These are phyloP conservation scores for Tyrannus savana DNA, from an alignment of 2,113 vertebrate species.

Conservation along the genomic window DNA sequence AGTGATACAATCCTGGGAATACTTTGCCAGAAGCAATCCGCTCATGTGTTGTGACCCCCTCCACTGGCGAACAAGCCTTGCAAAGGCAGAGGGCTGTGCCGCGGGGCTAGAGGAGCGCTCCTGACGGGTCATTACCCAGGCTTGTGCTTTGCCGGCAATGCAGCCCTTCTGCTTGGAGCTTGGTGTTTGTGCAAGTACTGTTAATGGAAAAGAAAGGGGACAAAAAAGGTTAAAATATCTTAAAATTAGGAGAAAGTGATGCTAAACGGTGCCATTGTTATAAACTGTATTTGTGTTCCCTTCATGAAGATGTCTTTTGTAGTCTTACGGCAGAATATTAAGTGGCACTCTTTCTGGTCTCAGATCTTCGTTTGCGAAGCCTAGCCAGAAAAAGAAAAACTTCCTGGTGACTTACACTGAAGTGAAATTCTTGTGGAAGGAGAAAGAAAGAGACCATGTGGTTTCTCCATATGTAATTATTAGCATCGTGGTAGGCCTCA, in stretches of 20 bases:
- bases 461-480: background rate
- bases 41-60: background rate
- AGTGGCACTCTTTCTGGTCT: background rate
- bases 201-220: background rate
- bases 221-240: background rate
- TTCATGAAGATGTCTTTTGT: background rate
- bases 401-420: background rate
- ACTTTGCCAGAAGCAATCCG: background rate
- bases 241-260: background rate
- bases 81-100: background rate
- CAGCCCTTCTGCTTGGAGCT: background rate
- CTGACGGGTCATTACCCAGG: rapidly evolving
- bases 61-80: rapidly evolving
- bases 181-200: background rate
- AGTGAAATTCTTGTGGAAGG: background rate
- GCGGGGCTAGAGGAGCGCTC: background rate
- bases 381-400: too few relatives aligned
- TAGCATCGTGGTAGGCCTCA: background rate
- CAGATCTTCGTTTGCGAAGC: too few relatives aligned
- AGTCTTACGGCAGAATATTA: background rate
- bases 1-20: background rate
- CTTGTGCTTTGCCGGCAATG: background rate
- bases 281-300: background rate
- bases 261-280: background rate
- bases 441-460: background rate